Evolutionary conservation across 2,113 vertebrate genomes (phyloP).

Genomic region (Amphiprion percula): DNA sequence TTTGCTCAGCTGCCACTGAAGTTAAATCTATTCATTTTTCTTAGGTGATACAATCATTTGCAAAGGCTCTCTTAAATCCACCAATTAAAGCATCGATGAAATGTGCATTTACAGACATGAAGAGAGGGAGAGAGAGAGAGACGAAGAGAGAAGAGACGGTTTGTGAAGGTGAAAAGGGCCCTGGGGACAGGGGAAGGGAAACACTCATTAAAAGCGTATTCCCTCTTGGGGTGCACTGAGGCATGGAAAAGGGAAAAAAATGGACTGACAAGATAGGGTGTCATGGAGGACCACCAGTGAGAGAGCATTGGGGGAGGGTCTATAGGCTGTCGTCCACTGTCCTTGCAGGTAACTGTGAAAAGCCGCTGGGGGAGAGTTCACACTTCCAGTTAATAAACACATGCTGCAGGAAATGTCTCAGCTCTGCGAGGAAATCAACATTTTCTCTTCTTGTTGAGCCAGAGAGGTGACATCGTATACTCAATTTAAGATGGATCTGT

Average conservation of each 20-base stretch:
- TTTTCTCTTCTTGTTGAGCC: constrained; percentile 37
- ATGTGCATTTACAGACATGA: constrained; percentile 51
- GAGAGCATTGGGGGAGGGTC: constrained; percentile 57
- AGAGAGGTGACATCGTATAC: neutral
- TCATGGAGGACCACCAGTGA: constrained; percentile 45
- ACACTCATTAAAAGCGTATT: constrained; percentile 75
- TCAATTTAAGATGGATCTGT: constrained; percentile 10
- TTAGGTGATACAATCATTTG: constrained; percentile 28
- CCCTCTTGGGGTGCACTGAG: constrained; percentile 57
- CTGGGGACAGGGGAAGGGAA: constrained; percentile 51
- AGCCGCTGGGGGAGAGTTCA: constrained; percentile 63
- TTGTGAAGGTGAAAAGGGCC: constrained; percentile 75
- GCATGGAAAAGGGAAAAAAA: constrained; percentile 47
- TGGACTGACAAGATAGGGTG: constrained; percentile 59
- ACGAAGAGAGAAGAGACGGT: constrained; percentile 31
- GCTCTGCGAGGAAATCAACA: constrained; percentile 62
- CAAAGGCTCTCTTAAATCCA: constrained; percentile 30
- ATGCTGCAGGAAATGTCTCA: constrained; percentile 73
- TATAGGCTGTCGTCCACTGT: constrained; percentile 37
- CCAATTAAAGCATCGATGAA: constrained; percentile 47
- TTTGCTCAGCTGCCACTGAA: constrained; percentile 20
- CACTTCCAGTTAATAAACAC: constrained; percentile 81
- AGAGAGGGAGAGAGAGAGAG: constrained; percentile 23
- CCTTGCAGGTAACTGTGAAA: constrained; percentile 78
- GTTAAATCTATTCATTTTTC: constrained; percentile 22